Base-by-base conservation (phyloP, 2,113 vertebrate genomes). In the Tachysurus fulvidraco region DNA sequence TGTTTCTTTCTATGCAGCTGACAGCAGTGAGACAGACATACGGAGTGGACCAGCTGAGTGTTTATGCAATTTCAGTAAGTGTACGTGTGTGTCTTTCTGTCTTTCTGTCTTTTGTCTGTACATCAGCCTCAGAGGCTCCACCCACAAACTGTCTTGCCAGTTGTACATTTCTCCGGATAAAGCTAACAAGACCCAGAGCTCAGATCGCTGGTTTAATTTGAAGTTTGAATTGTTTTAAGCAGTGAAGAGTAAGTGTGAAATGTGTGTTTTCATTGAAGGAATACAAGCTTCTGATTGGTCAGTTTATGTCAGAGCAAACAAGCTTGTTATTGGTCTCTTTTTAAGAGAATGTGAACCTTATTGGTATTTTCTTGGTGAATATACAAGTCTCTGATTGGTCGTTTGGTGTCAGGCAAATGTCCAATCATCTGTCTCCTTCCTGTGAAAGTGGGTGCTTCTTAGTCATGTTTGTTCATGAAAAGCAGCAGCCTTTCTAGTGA, bases 41-140 rank as follows among this genome's bases (percentile, higher is more conserved):
- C 23, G 14, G 54, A 69, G 28, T 52, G 17, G 25, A 10, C 10
- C 71, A 77, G 23, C 54, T n/a, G 25, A 14, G 55, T 62, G 71
- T 85, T 64, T 87, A 65, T 83, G 44, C 41, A 74, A 36, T 83
- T 76, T 77, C 77, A 81, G 81, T 83, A 77, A 81, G 67, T 76
- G 73, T 76, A 21, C n/a, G 21, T 74, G 71, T 74, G 41, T 74
- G 41, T 46, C 19, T 50, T 41, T 54, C 23, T 52, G 73, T 52
- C 9, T 62, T 46, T 55, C 8, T 80, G 19, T 50, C 64, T 52
- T 11, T 71, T 44, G 50, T 64, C 30, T 83, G n/a, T 13, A 25
- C 60, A 14, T 62, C 25, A 80, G 73, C 41, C 21, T 46, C 71
- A 41, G 36, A 71, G 30, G 64, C 17, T 71, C 67, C 71, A 13